phyloP scores from a whole-genome alignment of 37 sponge, comb jelly and placozoan genomes.

The Chondrosia reniformis region DNA sequence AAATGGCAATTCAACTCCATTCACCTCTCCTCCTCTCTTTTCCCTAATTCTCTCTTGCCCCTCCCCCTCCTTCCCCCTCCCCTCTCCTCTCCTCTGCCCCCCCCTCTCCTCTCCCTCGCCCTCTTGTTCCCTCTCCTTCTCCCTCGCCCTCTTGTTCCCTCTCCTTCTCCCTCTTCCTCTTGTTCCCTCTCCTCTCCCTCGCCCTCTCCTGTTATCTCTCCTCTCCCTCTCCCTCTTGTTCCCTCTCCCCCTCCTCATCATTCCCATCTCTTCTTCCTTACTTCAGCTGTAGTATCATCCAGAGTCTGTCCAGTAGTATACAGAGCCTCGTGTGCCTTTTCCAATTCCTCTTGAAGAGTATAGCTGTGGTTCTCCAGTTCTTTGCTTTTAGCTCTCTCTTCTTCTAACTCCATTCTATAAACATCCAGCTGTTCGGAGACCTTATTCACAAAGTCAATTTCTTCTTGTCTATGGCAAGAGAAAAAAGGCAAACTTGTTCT shows the following conservation, averaged over 20 bases:
- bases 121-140: no score
- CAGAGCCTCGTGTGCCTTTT: constrained; percentile 58
- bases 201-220: no score
- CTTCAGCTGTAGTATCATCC: constrained; percentile 71
- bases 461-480: constrained; percentile 60
- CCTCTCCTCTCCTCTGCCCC: no score
- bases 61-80: no score
- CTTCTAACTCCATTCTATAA: constrained; percentile 46
- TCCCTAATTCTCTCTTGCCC: no score
- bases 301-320: constrained; percentile 71
- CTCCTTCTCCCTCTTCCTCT: no score
- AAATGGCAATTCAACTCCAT: no score
- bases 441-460: constrained; percentile 59
- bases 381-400: constrained; percentile 42
- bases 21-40: no score
- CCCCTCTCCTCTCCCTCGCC: no score
- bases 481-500: no score
- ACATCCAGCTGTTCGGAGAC: constrained; percentile 57
- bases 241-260: neutral
- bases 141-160: no score
- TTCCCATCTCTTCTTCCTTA: constrained; percentile 45
- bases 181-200: no score
- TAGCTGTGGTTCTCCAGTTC: constrained; percentile 63
- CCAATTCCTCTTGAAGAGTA: constrained; percentile 65
- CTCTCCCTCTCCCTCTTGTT: neutral